Percentiles rank a stretch among this genome's conserved stretches.
phyloP scores from a whole-genome alignment of 2,797 vertebrate species.

The Manis javanica region DNA sequence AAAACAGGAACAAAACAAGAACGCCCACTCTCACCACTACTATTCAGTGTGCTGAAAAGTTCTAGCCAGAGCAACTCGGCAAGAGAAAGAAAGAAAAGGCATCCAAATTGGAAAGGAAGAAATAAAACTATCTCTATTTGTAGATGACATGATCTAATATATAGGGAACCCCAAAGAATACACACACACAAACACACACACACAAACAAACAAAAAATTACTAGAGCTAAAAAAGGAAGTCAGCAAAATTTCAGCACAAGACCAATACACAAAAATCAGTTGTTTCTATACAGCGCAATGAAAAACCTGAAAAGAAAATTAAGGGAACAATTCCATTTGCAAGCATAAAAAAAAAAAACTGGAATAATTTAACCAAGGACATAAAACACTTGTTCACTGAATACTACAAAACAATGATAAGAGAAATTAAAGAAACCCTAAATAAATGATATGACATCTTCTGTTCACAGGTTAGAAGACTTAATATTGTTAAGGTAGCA shows the following conservation, averaged over 20 bases:
- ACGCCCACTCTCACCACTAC: neutral
- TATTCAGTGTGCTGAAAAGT: neutral
- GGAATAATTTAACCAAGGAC: neutral
- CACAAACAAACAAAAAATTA: neutral
- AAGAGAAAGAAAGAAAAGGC: constrained; percentile 26
- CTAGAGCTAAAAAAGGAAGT: constrained; percentile 7
- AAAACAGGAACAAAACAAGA: neutral
- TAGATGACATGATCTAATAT: neutral
- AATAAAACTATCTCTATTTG: neutral
- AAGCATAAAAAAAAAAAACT: neutral
- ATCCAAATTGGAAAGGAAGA: neutral
- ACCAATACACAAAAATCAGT: neutral
- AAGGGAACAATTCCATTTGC: neutral
- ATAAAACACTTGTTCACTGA: neutral
- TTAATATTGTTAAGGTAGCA: neutral
- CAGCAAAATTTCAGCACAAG: neutral
- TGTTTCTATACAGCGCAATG: neutral
- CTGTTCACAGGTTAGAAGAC: neutral
- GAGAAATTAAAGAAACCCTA: constrained; percentile 18
- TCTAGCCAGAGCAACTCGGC: neutral
- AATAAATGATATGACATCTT: neutral
- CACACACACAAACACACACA: neutral
- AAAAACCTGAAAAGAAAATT: constrained; percentile 21
- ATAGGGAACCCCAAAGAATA: neutral
- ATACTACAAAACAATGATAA: neutral